Evolutionary conservation across 2,797 vertebrate species (phyloP).

Genomic region (Enteromius radiatus): DNA sequence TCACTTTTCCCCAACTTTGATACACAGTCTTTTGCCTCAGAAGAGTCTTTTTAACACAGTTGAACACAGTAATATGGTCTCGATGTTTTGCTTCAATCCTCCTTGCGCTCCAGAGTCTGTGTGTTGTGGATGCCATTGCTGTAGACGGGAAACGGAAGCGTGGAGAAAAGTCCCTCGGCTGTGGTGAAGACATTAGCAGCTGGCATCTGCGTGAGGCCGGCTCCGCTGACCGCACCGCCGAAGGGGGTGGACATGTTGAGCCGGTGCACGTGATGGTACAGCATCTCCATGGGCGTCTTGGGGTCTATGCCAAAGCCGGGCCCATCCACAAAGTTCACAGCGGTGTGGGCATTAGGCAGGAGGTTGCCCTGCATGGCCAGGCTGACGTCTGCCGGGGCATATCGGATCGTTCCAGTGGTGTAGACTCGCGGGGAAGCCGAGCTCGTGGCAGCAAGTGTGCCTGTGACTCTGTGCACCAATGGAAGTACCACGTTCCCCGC

Average conservation of each 20-base stretch:
- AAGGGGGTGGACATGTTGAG: slow-evolving; percentile 93
- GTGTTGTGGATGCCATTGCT: slow-evolving; percentile 97
- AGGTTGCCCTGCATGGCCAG: slow-evolving; percentile 97
- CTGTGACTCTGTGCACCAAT: slow-evolving; percentile 93
- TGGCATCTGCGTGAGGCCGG: slow-evolving; percentile 91
- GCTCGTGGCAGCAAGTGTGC: slow-evolving; percentile 89
- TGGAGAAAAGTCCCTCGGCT: slow-evolving; percentile 98
- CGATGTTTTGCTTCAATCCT: slow-evolving; percentile 85
- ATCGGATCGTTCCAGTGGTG: slow-evolving; percentile 98
- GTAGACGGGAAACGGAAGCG: slow-evolving; percentile 97
- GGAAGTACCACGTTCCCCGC: slow-evolving; percentile 94
- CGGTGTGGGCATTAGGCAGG: slow-evolving; percentile 83
- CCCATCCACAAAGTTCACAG: slow-evolving; percentile 95
- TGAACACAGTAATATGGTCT: slow-evolving; percentile 90
- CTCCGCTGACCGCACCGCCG: slow-evolving; percentile 81
- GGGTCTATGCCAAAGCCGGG: slow-evolving; percentile 94
- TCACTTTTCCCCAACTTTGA: slow-evolving; percentile 76
- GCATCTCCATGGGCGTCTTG: slow-evolving; percentile 99
- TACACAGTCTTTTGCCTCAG: slow-evolving; percentile 81
- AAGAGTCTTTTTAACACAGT: slow-evolving; percentile 80
- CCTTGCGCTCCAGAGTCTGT: slow-evolving; percentile 97
- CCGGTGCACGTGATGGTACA: slow-evolving; percentile 98
- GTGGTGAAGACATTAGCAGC: slow-evolving; percentile 95
- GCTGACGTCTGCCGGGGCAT: slow-evolving; percentile 97
- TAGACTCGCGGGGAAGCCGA: slow-evolving; percentile 93